phyloP scores from a whole-genome alignment of 2,797 vertebrate genomes.

The Gymnodraco acuticeps region DNA sequence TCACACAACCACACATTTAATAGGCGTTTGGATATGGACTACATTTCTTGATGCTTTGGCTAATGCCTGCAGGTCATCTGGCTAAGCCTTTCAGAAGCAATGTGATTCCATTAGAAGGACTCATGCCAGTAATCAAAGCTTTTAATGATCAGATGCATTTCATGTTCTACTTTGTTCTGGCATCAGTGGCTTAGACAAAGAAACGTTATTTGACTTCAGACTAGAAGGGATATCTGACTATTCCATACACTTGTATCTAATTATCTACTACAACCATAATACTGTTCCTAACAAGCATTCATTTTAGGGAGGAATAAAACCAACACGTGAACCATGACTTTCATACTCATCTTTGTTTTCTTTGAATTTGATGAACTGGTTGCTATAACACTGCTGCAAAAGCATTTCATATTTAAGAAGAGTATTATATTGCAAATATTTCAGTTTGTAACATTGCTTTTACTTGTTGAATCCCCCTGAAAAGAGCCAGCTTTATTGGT shows the following conservation, averaged over 20 bases:
- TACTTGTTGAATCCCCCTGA: background rate
- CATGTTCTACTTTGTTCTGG: constrained; percentile 24
- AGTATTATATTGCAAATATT: background rate
- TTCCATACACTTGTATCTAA: background rate
- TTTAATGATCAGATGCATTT: constrained; percentile 56
- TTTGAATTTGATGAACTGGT: background rate
- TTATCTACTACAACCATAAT: background rate
- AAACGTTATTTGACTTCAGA: background rate
- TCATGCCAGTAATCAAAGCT: constrained; percentile 35
- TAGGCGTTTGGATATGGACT: constrained; percentile 59
- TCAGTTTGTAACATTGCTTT: background rate
- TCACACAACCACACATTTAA: constrained; percentile 46
- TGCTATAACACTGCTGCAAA: background rate
- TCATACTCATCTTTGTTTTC: background rate
- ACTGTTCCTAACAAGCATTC: background rate
- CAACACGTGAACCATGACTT: background rate
- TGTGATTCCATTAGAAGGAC: constrained; percentile 31
- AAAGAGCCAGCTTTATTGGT: background rate
- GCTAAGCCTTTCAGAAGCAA: constrained; percentile 46
- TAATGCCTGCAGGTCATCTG: constrained; percentile 37
- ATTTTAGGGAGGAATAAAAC: background rate
- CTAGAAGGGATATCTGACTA: background rate
- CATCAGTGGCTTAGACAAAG: background rate
- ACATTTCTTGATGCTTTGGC: constrained; percentile 45
- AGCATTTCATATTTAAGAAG: background rate